These are phyloP conservation scores for Meandrina meandrites DNA, from an alignment of 92 coral and sea anemone genomes.

Conservation along the genomic window DNA sequence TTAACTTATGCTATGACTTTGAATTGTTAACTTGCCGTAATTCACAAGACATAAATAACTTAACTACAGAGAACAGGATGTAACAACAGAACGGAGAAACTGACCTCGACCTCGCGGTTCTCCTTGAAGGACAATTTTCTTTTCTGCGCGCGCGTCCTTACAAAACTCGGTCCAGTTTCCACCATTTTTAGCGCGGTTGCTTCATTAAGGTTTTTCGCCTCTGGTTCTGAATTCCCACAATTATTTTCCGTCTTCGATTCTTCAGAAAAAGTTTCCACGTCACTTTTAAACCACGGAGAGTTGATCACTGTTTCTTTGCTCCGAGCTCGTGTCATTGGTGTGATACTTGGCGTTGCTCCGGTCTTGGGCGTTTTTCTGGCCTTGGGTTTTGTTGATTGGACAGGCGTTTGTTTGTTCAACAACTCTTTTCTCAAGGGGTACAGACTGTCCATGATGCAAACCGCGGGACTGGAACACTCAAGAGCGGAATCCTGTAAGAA, in stretches of 20 bases:
- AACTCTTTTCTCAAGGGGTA: conserved; percentile 82
- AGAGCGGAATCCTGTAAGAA: conserved; percentile 53
- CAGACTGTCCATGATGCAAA: conserved; percentile 76
- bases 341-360: background rate
- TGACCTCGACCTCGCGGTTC: conserved; percentile 64
- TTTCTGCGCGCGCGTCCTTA: conserved; percentile 59
- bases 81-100: background rate
- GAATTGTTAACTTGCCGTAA: background rate
- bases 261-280: background rate
- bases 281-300: conserved; percentile 46
- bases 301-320: conserved; percentile 45
- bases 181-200: background rate
- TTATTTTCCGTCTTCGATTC: background rate
- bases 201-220: background rate
- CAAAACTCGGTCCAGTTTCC: conserved; percentile 33
- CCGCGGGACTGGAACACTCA: conserved; percentile 70
- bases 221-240: conserved; percentile 11
- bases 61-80: background rate
- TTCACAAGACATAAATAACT: too few relatives aligned
- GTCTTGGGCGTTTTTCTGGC: background rate
- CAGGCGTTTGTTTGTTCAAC: conserved; percentile 36
- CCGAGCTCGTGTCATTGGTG: conserved; percentile 11
- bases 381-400: conserved; percentile 8
- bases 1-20: background rate
- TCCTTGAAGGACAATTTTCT: conserved; percentile 64